Evolutionary conservation across 2,797 vertebrate genomes (phyloP), one percentile per base, ranked within the genome.

Genomic region (Simalia tracyae): DNA sequence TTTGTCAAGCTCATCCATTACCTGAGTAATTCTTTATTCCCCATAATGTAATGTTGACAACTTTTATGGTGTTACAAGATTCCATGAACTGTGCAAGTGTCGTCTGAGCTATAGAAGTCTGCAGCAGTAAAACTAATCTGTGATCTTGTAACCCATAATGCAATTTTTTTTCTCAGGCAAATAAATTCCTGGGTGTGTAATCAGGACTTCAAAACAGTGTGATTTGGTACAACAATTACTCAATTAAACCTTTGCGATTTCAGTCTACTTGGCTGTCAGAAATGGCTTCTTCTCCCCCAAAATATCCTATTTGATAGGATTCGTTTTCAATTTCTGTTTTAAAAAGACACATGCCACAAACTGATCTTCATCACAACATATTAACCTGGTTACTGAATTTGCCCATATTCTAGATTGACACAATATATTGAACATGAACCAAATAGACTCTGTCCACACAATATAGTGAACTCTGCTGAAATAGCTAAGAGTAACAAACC

Each of bases 91-190:
- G 95, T 96, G 92, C 94, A 92, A 95, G 87, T 97, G 95, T 97
- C 94, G 92, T 24, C 8, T 92, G 95, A 96, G 89, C 93, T 94
- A 94, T 95, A 91, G 66, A 95, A 91, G 92, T 93, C 96, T 93
- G 95, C 95, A 88, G 95, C 95, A 94, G 95, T 95, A 95, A 97
- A 97, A 96, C 95, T 95, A 96, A 97, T 94, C 96, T 96, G 93
- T 95, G 96, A 97, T 97, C 96, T 94, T 98, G 95, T 97, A 96
- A 97, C 97, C 97, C 96, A 96, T 96, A 95, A 89, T 97, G 93
- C 95, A 93, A 97, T 94, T 97, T 97, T 86, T 91, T 91, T 97
- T 97, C 93, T 96, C 96, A 97, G 95, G 94, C 95, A 97, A 97
- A 97, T 97, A 96, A 97, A 97, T 95, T 96, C 96, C 93, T 96